Conservation (phyloP, 2,888 invertebrate species). For the Pelosia muscerda region DNA sequence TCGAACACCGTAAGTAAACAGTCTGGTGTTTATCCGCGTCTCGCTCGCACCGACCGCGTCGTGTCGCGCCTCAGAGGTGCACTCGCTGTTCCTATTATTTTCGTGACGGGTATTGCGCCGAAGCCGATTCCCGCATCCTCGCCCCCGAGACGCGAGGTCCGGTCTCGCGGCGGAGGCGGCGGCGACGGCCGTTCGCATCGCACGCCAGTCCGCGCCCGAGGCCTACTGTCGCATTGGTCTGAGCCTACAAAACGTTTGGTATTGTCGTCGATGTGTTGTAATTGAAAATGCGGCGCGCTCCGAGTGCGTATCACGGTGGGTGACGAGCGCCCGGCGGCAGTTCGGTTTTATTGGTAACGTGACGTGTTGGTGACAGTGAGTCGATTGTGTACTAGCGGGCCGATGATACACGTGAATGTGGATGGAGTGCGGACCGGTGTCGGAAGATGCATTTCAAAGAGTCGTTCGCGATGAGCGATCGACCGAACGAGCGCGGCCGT, state of each 20-base stretch:
- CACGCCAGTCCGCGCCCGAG: constrained; percentile 84
- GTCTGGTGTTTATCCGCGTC: constrained; percentile 87
- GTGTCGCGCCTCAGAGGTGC: constrained; percentile 87
- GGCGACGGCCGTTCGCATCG: constrained; percentile 84
- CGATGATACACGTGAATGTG: constrained; percentile 84
- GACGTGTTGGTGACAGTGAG: constrained; percentile 77
- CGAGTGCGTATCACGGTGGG: constrained; percentile 68
- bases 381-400: constrained; percentile 79
- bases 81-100: constrained; percentile 87
- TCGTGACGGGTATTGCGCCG: constrained; percentile 87
- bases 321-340: constrained; percentile 61
- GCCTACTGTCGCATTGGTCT: constrained; percentile 82
- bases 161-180: constrained; percentile 84
- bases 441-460: constrained; percentile 87
- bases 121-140: constrained; percentile 87
- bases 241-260: constrained; percentile 77
- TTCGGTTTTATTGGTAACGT: constrained; percentile 63
- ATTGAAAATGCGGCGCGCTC: constrained; percentile 79
- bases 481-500: constrained; percentile 85
- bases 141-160: constrained; percentile 86
- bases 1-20: constrained; percentile 86
- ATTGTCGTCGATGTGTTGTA: constrained; percentile 70
- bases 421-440: constrained; percentile 80
- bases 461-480: constrained; percentile 86
- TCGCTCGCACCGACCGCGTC: constrained; percentile 86